A percentile compares a stretch with the other conserved stretches of the same genome.
Evolutionary conservation across 2,113 vertebrate species (phyloP).

Genomic region (Corythornis vintsioides): DNA sequence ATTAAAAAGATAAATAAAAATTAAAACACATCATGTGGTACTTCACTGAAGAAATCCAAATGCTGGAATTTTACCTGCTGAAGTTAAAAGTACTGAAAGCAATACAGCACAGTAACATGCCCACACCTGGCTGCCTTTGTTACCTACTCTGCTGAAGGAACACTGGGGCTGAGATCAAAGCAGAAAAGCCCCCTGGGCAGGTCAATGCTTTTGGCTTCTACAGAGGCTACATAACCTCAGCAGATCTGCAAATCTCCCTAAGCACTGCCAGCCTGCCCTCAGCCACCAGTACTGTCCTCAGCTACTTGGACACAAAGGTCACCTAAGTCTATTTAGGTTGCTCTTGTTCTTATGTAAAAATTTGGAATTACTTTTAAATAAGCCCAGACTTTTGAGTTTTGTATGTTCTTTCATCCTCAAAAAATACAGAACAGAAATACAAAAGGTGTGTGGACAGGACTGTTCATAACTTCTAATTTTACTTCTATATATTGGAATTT

Average conservation of each 20-base stretch:
- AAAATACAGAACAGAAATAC: neutral
- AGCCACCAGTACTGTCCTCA: neutral
- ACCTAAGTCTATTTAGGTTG: neutral
- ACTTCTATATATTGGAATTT: neutral
- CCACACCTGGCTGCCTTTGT: neutral
- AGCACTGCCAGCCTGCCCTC: neutral
- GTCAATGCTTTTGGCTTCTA: neutral
- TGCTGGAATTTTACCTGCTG: neutral
- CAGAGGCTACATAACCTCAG: neutral
- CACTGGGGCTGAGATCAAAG: neutral
- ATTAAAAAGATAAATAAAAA: neutral
- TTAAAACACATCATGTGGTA: neutral
- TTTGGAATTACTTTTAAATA: neutral
- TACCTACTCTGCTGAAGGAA: neutral
- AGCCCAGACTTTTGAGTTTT: neutral
- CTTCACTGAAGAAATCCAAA: neutral
- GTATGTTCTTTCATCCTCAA: neutral
- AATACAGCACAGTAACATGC: neutral
- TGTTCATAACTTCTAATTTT: neutral
- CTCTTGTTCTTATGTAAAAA: neutral
- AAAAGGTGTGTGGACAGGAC: neutral
- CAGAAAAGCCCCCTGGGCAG: neutral
- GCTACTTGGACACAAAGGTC: neutral
- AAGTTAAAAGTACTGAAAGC: neutral
- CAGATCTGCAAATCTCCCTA: neutral